Conservation (phyloP, 2,888 invertebrate genomes). For the Ophion obscuratus region DNA sequence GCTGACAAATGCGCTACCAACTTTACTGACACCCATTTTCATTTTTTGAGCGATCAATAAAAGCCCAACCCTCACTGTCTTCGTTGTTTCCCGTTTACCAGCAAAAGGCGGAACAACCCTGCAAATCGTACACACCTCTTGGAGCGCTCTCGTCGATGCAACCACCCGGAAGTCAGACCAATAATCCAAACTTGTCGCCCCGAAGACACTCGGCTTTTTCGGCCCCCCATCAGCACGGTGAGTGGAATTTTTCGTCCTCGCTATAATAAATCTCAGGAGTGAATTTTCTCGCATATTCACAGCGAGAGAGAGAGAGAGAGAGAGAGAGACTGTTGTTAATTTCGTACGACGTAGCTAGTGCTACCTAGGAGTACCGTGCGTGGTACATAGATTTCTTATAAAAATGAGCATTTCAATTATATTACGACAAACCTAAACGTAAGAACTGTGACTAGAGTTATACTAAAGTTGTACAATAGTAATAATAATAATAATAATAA, state of each 20-base stretch:
- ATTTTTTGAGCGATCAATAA: neutral
- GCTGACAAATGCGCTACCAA: no score
- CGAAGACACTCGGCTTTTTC: conserved; percentile 83
- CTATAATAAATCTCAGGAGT: neutral
- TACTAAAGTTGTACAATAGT: no score
- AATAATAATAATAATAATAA: no score
- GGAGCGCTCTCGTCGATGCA: conserved; percentile 94
- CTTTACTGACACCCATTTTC: neutral
- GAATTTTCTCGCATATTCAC: neutral
- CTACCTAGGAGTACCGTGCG: no score
- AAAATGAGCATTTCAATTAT: no score
- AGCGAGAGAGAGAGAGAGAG: neutral
- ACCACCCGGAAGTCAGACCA: conserved; percentile 88
- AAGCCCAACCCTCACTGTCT: neutral
- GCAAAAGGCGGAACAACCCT: conserved; percentile 83
- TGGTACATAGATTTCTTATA: no score
- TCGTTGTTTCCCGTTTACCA: conserved; percentile 50
- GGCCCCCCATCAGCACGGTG: conserved; percentile 87
- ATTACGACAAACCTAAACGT: no score
- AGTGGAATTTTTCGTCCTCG: conserved; percentile 82
- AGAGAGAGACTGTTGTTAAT: no score
- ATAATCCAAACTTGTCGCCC: conserved; percentile 83
- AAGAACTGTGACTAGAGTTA: no score
- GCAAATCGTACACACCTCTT: conserved; percentile 92
- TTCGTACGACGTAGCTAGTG: no score